Evolutionary conservation across 2,113 vertebrate genomes (phyloP), one percentile per base, ranked within the genome.

Genomic region (Triplophysa tibetana): DNA sequence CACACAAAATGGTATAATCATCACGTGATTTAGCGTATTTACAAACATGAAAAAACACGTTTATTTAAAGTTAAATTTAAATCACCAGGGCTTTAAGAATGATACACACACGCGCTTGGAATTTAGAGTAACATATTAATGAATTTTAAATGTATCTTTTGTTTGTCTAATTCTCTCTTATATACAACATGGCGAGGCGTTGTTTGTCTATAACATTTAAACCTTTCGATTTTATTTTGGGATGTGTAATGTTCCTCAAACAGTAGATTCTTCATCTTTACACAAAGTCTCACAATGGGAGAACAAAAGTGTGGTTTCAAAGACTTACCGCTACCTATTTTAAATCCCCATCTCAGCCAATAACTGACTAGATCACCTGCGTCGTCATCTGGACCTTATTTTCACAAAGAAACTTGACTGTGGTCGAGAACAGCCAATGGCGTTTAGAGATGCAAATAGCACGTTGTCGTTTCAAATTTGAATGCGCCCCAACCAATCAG

Each of bases 291-390:
- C 14, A 54, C 16, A 33, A 19, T 19, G 56, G 0, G n/a, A 45
- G 2, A 45, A 26, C 10, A 60, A 48, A 48, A 14, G 19, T 1
- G 21, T 24, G 0, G 38, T 12, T 75, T 63, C 23, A 75, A 75
- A 74, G 43, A 45, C 3, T 65, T 78, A 72, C 90, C 92, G 92
- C 92, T 89, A 80, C 85, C 29, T 24, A 78, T 82, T 93, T 93
- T 91, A 93, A 93, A 93, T 86, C 83, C 84, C 90, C 21, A 64
- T 1, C 17, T 78, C 43, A 80, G 26, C 91, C 91, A 92, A 93
- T 81, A 26, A 21, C 8, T 45, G 45, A 48, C 1, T 41, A 41
- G 64, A 19, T 50, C 63, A 45, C 29, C 29, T 5, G 9, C 17
- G 50, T 62, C 76, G 81, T 82, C 83, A 84, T 13, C 16, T 1